Conservation (phyloP, 2,113 vertebrate species). For the Psephotus haematonotus region DNA sequence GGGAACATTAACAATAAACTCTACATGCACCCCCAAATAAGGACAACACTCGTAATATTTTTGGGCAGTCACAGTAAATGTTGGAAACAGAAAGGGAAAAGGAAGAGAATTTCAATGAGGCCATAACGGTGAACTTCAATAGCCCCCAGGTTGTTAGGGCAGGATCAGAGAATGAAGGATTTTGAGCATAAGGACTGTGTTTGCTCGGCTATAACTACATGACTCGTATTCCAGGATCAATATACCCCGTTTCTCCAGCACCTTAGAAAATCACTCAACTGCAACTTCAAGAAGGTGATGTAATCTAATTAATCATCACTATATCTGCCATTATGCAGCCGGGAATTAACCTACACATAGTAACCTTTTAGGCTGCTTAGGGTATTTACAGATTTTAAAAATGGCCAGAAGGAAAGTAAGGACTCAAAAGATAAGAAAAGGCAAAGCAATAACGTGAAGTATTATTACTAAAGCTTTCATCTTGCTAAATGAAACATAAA, state of each 20-base stretch:
- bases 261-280: background rate
- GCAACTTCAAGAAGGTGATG: background rate
- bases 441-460: background rate
- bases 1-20: background rate
- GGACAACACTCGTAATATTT: background rate
- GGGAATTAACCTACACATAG: background rate
- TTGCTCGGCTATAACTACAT: background rate
- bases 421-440: background rate
- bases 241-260: background rate
- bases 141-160: background rate
- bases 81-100: background rate
- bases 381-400: background rate
- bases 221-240: background rate
- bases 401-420: background rate
- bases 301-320: background rate
- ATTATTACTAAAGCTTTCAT: background rate
- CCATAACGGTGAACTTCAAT: background rate
- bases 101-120: background rate
- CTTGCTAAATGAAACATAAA: background rate
- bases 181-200: background rate
- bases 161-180: background rate
- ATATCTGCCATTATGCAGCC: background rate
- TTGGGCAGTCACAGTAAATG: background rate
- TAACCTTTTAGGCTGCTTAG: background rate
- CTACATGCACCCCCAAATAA: background rate